Percentiles rank a stretch among this genome's conserved stretches.
Evolutionary conservation across 2,888 invertebrate species (phyloP).

Genomic region (Thymelicus lineola): DNA sequence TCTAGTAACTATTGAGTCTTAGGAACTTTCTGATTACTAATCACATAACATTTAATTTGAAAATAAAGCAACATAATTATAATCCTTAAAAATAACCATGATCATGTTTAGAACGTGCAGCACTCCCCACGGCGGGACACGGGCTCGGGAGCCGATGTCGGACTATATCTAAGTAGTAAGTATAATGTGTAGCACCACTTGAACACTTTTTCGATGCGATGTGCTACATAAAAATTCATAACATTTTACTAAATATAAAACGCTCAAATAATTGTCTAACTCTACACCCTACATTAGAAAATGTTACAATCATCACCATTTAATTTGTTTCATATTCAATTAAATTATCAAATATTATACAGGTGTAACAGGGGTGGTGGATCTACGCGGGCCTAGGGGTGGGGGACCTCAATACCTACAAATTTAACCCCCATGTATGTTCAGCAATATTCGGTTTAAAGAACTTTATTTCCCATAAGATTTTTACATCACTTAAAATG

Average conservation of each 20-base stretch:
- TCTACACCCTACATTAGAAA: neutral
- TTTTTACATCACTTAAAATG: too few relatives aligned
- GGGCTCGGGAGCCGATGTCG: slow-evolving; percentile 40
- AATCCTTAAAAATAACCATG: slow-evolving; percentile 36
- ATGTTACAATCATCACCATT: slow-evolving; percentile 10
- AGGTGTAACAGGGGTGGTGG: too few relatives aligned
- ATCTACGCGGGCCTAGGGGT: too few relatives aligned
- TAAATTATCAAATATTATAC: too few relatives aligned
- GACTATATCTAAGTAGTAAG: slow-evolving; percentile 45
- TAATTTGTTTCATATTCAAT: neutral
- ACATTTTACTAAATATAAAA: slow-evolving; percentile 43
- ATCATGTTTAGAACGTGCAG: slow-evolving; percentile 1
- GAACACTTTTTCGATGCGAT: slow-evolving; percentile 54
- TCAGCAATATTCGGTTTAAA: too few relatives aligned
- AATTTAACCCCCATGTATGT: too few relatives aligned
- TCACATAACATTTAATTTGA: slow-evolving; percentile 49
- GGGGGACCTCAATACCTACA: too few relatives aligned
- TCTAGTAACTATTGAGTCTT: slow-evolving; percentile 72
- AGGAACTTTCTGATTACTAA: slow-evolving; percentile 76
- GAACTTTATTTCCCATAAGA: too few relatives aligned
- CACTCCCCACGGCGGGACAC: neutral
- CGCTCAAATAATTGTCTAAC: slow-evolving; percentile 40
- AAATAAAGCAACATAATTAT: slow-evolving; percentile 30
- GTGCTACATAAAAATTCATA: slow-evolving; percentile 41
- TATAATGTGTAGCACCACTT: slow-evolving; percentile 56